These are phyloP conservation scores for Halictus quadricinctus DNA, from an alignment of 2,888 invertebrate species.

Conservation along the genomic window DNA sequence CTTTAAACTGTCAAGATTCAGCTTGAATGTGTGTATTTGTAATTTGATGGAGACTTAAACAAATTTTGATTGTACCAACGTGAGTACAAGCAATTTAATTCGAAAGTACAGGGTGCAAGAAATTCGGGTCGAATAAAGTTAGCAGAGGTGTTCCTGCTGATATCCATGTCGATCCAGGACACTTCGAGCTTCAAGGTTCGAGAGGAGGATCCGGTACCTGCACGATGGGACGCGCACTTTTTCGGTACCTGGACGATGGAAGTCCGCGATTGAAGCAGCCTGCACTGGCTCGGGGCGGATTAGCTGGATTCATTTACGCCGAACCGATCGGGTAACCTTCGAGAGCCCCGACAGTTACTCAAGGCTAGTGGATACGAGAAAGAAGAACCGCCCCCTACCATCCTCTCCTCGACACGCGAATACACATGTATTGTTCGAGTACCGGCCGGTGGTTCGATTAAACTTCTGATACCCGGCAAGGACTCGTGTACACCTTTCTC, in stretches of 20 bases:
- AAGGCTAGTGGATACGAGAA: constrained; percentile 54
- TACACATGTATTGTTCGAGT: constrained; percentile 29
- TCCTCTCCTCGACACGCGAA: background rate
- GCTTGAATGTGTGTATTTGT: too few species aligned
- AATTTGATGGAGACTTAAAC: background rate
- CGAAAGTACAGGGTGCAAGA: background rate
- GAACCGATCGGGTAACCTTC: constrained; percentile 59
- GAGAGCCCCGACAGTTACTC: constrained; percentile 51
- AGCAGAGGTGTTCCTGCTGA: background rate
- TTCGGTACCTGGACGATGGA: constrained; percentile 14
- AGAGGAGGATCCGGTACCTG: background rate
- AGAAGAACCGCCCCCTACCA: constrained; percentile 34
- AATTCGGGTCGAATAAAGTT: background rate
- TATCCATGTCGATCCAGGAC: background rate
- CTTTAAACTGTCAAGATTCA: too few species aligned
- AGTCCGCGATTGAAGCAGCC: constrained; percentile 24
- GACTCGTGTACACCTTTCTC: constrained; percentile 15
- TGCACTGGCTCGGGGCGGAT: constrained; percentile 53
- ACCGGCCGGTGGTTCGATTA: constrained; percentile 21
- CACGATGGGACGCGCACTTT: background rate
- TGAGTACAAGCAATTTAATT: too few species aligned
- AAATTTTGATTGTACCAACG: too few species aligned
- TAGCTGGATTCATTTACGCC: constrained; percentile 64
- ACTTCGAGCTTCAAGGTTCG: background rate
- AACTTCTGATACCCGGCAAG: constrained; percentile 27